Base-by-base conservation (phyloP, 2,797 vertebrate genomes). In the Pangasius larnaudii region DNA sequence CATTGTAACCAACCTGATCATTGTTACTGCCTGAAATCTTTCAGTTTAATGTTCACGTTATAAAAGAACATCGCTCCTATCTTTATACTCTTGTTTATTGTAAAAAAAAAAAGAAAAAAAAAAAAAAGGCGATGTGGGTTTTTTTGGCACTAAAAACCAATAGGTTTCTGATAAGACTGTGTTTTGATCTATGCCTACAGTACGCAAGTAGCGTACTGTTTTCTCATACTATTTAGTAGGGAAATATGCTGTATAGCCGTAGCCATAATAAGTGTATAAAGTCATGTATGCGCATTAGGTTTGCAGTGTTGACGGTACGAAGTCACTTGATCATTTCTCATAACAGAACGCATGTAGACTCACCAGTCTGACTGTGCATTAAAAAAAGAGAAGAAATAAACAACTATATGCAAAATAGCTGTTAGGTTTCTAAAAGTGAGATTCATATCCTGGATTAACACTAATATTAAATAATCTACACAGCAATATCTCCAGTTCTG, bases 261-360 rank as follows among this genome's bases (percentile, higher is more conserved):
- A 53, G 42, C 81, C 61, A 9, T 63, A 36, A 69, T 69, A 53
- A 84, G n/a, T 36, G 46, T 22, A 30, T 33, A 22, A 61, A 77
- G 58, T 61, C 27, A 5, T 36, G 11, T 85, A 85, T 86, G 42
- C 58, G 59, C 59, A 53, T 79, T 72, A 18, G 30, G 42, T 14
- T 63, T 53, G 58, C 72, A 65, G 49, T 36, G 85, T 79, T 86
- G 85, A 86, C 46, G 74, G 5, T 39, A 39, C 13, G 27, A 53
- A 51, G 18, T 86, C 85, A 67, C 42, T 71, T 53, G n/a, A 7
- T 36, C 4, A 85, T 69, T 36, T 69, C 11, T 67, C 46, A n/a
- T 61, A 77, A 42, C n/a, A 86, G 14, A 49, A n/a, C 27, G 18
- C 0, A 7, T 74, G 33, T 71, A 19, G 19, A 53, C 18, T 36